A percentile compares a stretch with the other conserved stretches of the same genome.
Evolutionary conservation across 1,140 invertebrate genomes (phyloP).

Genomic region (Thaumatotibia leucotreta): DNA sequence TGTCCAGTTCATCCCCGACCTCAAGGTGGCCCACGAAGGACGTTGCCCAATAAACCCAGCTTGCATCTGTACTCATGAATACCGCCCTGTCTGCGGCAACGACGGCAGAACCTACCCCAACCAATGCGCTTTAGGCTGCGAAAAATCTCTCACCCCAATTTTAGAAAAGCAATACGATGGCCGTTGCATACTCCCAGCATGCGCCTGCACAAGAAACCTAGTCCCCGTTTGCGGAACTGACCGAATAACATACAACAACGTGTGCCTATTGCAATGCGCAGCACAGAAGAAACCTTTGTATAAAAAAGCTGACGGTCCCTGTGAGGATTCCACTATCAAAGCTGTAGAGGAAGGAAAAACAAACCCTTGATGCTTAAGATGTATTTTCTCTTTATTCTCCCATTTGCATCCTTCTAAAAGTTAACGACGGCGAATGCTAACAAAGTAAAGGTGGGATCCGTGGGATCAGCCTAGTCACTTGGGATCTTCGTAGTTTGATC

Average conservation of each 20-base stretch:
- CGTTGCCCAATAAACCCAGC: too few species aligned
- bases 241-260: not conserved
- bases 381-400: too few species aligned
- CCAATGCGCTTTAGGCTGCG: too few species aligned
- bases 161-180: too few species aligned
- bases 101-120: too few species aligned
- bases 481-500: too few species aligned
- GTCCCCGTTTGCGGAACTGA: constrained; percentile 7
- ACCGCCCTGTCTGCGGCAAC: too few species aligned
- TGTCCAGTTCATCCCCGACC: not conserved
- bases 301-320: not conserved
- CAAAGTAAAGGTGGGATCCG: too few species aligned
- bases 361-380: not conserved
- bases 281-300: not conserved
- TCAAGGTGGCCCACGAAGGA: not conserved
- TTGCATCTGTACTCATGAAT: too few species aligned
- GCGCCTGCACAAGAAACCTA: not conserved
- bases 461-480: too few species aligned
- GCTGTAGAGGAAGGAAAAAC: not conserved
- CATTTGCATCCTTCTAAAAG: not conserved
- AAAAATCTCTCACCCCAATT: too few species aligned
- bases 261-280: constrained; percentile 10
- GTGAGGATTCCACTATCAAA: not conserved
- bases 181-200: not conserved
- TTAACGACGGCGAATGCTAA: not conserved